Base-by-base conservation (phyloP, 1,140 invertebrate genomes). In the Elymnias hypermnestra region DNA sequence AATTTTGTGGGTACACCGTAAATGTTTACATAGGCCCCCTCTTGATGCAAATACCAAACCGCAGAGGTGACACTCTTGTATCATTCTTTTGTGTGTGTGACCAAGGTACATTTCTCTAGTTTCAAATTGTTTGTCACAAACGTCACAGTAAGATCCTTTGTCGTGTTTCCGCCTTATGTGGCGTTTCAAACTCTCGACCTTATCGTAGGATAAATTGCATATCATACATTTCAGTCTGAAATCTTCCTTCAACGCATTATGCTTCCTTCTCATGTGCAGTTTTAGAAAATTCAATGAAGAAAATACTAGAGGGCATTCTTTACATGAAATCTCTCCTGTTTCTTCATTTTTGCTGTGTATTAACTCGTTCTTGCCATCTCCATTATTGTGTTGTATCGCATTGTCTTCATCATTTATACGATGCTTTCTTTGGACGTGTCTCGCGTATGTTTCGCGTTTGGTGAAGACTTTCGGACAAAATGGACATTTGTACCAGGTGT, bases 391-490 rank as follows among this genome's bases (percentile, higher is more conserved):
- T 15, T 36, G 19, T 14, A 35, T 51, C 1, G 43, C 45, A 17
- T 53, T 38, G 3, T 65, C 62, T 12, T 83, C 77, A 23, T 77
- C 75, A 4, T 52, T 45, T 0, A 74, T 47, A n/a, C 62, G 51
- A 42, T 84, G 81, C 10, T 84, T 83, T 36, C 81, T 68, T 59
- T 84, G 81, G 3, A 84, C 65, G 51, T 84, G 81, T 41, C 81
- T 64, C 0, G 67, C 57, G 28, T 84, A 84, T 5, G 81, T 79
- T 46, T 84, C 81, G 18, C 81, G 38, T 58, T 64, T 78, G 12
- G 60, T 70, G 39, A 79, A 84, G 0, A 73, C 63, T 63, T 79
- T 84, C n/a, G 76, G 69, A 12, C 81, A 84, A 40, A 82, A 82
- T 0, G 74, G 75, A 43, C 81, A 84, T 10, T 67, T 74, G 23